Conservation (phyloP, 1,140 invertebrate species). For the Subanguina moxae region DNA sequence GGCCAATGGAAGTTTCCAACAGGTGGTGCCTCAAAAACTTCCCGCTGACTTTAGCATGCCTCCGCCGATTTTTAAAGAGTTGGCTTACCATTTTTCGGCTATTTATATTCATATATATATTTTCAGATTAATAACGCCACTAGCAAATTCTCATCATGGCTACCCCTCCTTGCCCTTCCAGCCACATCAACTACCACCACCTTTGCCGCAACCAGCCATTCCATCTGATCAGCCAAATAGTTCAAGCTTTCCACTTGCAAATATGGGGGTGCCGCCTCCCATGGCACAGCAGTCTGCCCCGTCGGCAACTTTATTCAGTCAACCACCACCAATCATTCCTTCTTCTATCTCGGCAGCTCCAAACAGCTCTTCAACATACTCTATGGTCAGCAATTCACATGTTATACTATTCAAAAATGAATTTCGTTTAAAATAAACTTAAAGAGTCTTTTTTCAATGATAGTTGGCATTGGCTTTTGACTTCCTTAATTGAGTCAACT, state of each 20-base stretch:
- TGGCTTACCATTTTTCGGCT: background rate
- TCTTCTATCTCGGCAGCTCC: background rate
- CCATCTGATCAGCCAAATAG: background rate
- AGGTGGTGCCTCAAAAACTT: background rate
- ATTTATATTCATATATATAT: background rate
- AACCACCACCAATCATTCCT: background rate
- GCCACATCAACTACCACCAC: background rate
- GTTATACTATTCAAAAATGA: too few species aligned
- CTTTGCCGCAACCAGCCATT: background rate
- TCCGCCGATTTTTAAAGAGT: background rate
- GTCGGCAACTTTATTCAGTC: background rate
- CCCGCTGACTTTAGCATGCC: background rate
- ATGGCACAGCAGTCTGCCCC: background rate
- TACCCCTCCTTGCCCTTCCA: background rate
- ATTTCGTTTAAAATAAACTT: too few species aligned
- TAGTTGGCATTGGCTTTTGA: too few species aligned
- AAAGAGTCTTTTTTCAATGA: too few species aligned
- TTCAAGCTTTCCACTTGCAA: background rate
- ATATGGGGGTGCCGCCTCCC: background rate
- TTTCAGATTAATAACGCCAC: background rate
- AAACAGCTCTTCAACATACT: background rate
- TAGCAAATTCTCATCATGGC: background rate
- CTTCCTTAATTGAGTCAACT: too few species aligned
- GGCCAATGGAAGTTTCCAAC: too few species aligned
- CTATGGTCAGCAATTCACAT: too few species aligned